A percentile compares a stretch with the other conserved stretches of the same genome.
Evolutionary conservation across 2,888 invertebrate genomes (phyloP).

Genomic region (Drosophila birchii): DNA sequence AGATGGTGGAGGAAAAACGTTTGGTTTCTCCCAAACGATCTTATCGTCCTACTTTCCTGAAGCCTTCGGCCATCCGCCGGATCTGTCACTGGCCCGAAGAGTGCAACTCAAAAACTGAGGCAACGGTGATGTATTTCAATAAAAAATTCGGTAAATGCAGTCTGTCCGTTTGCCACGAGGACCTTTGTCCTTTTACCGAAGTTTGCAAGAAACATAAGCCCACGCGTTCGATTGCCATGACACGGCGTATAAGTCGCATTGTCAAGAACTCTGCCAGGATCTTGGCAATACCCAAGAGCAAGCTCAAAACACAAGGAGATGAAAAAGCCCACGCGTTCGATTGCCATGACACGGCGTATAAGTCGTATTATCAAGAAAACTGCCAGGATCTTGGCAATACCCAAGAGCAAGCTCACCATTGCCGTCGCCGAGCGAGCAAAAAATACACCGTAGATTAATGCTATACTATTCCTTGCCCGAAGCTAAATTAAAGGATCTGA

Average conservation of each 20-base stretch:
- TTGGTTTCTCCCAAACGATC: not conserved
- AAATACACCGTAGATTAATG: not conserved
- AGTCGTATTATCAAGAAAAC: not conserved
- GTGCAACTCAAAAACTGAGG: not conserved
- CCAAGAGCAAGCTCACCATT: not conserved
- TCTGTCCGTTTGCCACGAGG: not conserved
- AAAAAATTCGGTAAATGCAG: not conserved
- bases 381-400: not conserved
- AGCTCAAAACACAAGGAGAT: no score
- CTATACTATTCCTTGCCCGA: no score
- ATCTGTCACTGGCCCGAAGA: conserved; percentile 16
- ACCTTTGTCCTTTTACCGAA: not conserved
- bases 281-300: not conserved
- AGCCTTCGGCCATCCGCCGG: not conserved
- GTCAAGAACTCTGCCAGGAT: not conserved
- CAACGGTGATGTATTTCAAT: conserved; percentile 22
- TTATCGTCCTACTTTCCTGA: not conserved
- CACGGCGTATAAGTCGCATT: not conserved
- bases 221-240: not conserved
- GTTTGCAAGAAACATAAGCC: not conserved
- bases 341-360: not conserved
- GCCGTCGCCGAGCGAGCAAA: no score
- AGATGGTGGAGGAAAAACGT: no score
- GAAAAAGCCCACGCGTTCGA: not conserved
- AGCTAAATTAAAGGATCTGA: no score